phyloP scores from a whole-genome alignment of 1,140 invertebrate genomes.

The Zaprionus vittiger region DNA sequence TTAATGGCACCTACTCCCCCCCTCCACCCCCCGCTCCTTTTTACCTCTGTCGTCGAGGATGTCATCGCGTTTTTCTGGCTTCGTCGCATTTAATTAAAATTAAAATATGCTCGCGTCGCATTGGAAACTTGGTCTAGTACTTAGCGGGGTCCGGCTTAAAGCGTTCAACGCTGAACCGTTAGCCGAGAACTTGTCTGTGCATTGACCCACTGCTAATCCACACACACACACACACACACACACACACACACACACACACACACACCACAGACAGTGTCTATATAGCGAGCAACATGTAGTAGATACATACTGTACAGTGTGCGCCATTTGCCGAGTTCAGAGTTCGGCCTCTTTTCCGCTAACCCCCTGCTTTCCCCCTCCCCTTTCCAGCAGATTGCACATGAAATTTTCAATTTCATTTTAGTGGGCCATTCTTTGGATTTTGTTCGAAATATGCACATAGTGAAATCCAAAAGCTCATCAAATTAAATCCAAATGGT shows the following conservation, averaged over 20 bases:
- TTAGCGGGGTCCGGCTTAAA: neutral
- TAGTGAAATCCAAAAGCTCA: conserved; percentile 5
- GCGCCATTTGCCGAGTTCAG: neutral
- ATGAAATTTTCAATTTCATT: conserved; percentile 8
- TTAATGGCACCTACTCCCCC: neutral
- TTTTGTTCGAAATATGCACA: conserved; percentile 7
- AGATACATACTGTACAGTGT: neutral
- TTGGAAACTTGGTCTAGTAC: conserved; percentile 1
- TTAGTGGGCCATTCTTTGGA: conserved; percentile 6
- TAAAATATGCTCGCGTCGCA: conserved; percentile 57
- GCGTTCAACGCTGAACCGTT: neutral
- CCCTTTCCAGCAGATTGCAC: conserved; percentile 4
- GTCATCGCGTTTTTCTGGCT: conserved; percentile 52
- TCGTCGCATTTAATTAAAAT: conserved; percentile 57
- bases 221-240: neutral
- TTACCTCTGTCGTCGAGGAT: conserved; percentile 6
- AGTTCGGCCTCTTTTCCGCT: neutral
- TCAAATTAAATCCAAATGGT: conserved; percentile 5
- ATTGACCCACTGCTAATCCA: conserved; percentile 10
- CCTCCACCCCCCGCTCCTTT: neutral
- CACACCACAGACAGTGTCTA: neutral
- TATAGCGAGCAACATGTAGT: too few relatives aligned
- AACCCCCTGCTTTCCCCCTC: too few relatives aligned
- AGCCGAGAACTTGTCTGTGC: conserved; percentile 14
- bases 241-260: neutral